Conservation (phyloP, 2,797 vertebrate genomes). For the Anniella stebbinsi region DNA sequence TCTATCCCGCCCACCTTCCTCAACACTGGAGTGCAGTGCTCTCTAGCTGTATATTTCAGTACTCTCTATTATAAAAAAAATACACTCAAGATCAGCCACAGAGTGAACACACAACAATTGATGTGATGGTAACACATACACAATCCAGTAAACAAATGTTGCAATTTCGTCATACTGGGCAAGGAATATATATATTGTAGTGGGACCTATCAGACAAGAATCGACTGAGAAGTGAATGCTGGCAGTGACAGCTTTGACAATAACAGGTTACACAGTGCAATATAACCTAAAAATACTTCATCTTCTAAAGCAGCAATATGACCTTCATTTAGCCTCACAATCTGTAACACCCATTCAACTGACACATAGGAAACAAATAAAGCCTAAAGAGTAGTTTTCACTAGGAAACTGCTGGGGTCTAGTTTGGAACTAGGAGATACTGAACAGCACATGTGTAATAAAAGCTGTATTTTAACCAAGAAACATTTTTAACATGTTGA, state of each 20-base stretch:
- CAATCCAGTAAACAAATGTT: constrained; percentile 29
- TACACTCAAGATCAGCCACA: constrained; percentile 24
- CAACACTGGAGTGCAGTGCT: background rate
- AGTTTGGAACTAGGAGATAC: background rate
- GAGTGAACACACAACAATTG: constrained; percentile 23
- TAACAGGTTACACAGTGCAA: constrained; percentile 35
- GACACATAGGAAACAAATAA: constrained; percentile 47
- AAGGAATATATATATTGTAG: constrained; percentile 31
- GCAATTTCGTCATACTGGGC: constrained; percentile 32
- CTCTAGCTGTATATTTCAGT: background rate
- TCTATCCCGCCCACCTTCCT: background rate
- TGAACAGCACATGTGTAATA: background rate
- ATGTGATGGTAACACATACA: constrained; percentile 35
- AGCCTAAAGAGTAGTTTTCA: constrained; percentile 11
- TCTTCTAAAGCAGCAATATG: constrained; percentile 42
- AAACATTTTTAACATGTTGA: background rate
- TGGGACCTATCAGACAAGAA: constrained; percentile 38
- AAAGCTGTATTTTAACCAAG: background rate
- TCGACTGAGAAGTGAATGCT: constrained; percentile 24
- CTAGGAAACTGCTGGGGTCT: background rate
- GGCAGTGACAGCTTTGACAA: constrained; percentile 15
- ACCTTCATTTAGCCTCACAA: constrained; percentile 48
- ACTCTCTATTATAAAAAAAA: constrained; percentile 5
- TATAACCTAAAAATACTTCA: constrained; percentile 44
- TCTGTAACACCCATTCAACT: constrained; percentile 46